These are phyloP conservation scores for Eulemur coronatus DNA, from an alignment of 2,797 vertebrate species.

Conservation along the genomic window DNA sequence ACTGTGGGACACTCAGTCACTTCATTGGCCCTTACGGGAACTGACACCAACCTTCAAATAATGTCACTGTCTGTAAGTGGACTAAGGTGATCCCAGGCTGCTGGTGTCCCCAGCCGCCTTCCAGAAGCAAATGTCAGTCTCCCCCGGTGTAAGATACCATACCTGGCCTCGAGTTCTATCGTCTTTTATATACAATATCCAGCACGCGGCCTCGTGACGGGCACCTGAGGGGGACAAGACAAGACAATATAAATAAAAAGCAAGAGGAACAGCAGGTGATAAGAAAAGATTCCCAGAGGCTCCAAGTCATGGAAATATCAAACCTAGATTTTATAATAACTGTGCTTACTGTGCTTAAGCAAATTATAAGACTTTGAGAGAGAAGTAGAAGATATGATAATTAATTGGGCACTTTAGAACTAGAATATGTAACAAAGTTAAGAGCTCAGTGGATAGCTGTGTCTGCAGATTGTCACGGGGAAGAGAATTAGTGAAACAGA, in stretches of 20 bases:
- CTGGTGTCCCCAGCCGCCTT: background rate
- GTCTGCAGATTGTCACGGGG: background rate
- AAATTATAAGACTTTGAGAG: background rate
- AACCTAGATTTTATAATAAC: rapidly evolving
- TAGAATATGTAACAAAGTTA: background rate
- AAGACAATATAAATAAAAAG: background rate
- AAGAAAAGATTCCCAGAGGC: too few relatives aligned
- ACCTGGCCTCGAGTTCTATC: rapidly evolving
- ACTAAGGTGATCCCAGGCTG: background rate
- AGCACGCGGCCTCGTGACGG: too few relatives aligned
- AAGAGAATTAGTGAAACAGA: background rate
- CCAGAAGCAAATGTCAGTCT: background rate
- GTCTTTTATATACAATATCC: background rate
- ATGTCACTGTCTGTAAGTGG: background rate
- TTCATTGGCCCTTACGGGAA: background rate
- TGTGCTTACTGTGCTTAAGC: background rate
- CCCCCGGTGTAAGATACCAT: background rate
- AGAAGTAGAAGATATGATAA: background rate
- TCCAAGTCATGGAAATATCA: background rate
- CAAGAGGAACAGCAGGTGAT: background rate
- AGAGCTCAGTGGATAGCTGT: background rate
- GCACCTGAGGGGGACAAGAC: background rate
- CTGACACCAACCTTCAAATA: background rate
- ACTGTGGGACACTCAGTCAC: background rate
- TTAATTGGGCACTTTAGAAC: background rate